Evolutionary conservation across 2,888 invertebrate species (phyloP), one percentile per base, ranked within the genome.

Genomic region (Anarsia innoxiella): DNA sequence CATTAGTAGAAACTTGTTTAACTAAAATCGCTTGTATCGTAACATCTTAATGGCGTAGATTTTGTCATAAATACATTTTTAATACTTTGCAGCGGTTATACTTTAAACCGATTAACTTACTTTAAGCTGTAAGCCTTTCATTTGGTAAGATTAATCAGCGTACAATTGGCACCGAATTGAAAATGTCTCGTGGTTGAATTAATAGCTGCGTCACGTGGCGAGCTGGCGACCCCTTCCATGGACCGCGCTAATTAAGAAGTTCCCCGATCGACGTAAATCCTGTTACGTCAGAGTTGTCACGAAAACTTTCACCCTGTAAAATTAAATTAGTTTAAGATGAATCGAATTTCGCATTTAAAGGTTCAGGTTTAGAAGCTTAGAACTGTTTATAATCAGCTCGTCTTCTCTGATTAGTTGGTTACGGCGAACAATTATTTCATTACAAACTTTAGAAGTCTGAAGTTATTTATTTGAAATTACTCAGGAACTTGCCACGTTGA

Each of bases 231-330:
- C 59, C 61, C 51, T 64, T 60, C 55, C 61, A 60, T 58, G 58
- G 60, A 56, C 59, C 63, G 48, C 60, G 60, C 67, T 76, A 77
- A 78, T 77, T 78, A 74, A 74, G 69, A 77, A 78, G 68, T 76
- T 77, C 57, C 56, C 56, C 64, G 55, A 71, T 72, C 61, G 65
- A 64, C 62, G 62, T 63, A 66, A 71, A 72, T 76, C 74, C 66
- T 59, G 65, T 71, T 66, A 73, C 66, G 62, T 64, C 46, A 66
- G 59, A 60, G 58, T 55, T 65, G 65, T 66, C 64, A 55, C 53
- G 55, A 62, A 69, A 75, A 73, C 55, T n/a, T 66, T 72, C 44
- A 39, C 40, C 53, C 55, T 58, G 52, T 56, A 56, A 71, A 72
- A 73, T 74, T 70, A 69, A 75, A 68, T 73, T 71, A 70, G 63